Conservation (phyloP, 1,140 invertebrate genomes). For the Globodera ellingtonae region DNA sequence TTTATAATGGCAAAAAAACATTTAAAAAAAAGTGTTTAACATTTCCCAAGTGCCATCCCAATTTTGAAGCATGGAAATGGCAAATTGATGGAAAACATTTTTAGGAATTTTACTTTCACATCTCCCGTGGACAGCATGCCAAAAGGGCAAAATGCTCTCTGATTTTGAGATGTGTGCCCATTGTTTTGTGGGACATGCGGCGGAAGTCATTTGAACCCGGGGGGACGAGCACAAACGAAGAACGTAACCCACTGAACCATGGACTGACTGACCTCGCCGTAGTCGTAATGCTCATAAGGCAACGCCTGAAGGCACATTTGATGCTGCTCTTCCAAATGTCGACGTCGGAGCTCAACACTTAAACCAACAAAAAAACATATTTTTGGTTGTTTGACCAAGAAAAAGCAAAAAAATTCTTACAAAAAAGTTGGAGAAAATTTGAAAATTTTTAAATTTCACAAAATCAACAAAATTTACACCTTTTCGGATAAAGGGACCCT, state of each 20-base stretch:
- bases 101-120: background rate
- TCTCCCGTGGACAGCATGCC: conserved; percentile 14
- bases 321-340: conserved; percentile 22
- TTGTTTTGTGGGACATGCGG: background rate
- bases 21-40: background rate
- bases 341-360: conserved; percentile 24
- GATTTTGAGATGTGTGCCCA: conserved; percentile 15
- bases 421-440: conserved; percentile 25
- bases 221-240: background rate
- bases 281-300: conserved; percentile 50
- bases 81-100: conserved; percentile 2
- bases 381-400: too few species aligned
- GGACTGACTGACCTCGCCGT: conserved; percentile 31
- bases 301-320: conserved; percentile 32
- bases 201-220: background rate
- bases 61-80: background rate
- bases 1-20: too few species aligned
- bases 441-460: conserved; percentile 28
- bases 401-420: conserved; percentile 26
- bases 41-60: background rate
- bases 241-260: background rate
- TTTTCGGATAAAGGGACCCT: too few species aligned
- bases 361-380: background rate
- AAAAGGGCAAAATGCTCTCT: background rate
- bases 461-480: too few species aligned